Conservation (phyloP, 2,888 invertebrate species). For the Noctuana brunneofusca region DNA sequence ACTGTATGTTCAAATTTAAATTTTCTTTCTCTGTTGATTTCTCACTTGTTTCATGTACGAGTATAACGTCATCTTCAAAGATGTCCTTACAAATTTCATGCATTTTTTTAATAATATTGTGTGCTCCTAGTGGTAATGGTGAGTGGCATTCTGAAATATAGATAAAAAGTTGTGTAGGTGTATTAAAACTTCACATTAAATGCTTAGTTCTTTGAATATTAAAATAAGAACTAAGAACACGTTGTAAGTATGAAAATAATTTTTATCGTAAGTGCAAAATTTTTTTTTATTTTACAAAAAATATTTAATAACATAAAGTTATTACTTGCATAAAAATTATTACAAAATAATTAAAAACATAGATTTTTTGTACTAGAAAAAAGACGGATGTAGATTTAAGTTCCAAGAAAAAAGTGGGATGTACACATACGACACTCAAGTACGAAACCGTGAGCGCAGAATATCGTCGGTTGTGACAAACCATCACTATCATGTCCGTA, state of each 20-base stretch:
- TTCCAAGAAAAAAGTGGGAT: conserved; percentile 8
- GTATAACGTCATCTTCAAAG: conserved; percentile 11
- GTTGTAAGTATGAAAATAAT: conserved; percentile 2
- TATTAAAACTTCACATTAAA: too few relatives aligned
- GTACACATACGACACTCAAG: not conserved
- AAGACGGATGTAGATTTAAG: conserved; percentile 8
- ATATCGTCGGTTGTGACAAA: conserved; percentile 7
- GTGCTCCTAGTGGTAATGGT: conserved; percentile 17
- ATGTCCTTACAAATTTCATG: conserved; percentile 16
- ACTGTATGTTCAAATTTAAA: conserved; percentile 8
- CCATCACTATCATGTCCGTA: conserved; percentile 12
- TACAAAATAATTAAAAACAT: not conserved
- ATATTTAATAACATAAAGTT: not conserved
- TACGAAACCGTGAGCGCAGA: not conserved
- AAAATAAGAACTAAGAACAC: conserved; percentile 5
- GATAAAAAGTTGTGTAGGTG: not conserved
- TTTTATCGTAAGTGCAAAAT: not conserved
- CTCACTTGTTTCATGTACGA: not conserved
- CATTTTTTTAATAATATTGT: conserved; percentile 14
- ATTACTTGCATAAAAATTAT: not conserved
- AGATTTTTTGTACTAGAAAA: not conserved
- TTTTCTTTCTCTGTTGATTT: conserved; percentile 15
- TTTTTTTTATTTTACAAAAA: not conserved
- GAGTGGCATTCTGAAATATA: conserved; percentile 26
- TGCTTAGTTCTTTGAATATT: too few relatives aligned